Conservation (phyloP, 2,797 vertebrate genomes). For the Emydoidea blandingii region DNA sequence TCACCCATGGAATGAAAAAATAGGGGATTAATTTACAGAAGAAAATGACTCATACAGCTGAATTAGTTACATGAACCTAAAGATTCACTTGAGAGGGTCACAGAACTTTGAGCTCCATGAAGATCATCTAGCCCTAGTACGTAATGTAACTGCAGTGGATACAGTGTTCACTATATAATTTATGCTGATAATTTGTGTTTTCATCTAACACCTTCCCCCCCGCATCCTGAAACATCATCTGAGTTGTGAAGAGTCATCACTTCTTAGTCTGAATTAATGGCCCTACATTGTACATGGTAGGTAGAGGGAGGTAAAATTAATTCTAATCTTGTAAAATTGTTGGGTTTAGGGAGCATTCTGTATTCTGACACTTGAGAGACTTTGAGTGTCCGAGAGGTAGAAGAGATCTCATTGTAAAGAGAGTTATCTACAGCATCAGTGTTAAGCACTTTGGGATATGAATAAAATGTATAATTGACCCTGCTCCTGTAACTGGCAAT, state of each 20-base stretch:
- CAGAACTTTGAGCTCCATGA: neutral
- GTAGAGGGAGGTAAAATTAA: neutral
- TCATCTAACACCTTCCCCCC: neutral
- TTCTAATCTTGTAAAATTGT: slow-evolving; percentile 33
- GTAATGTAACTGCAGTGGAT: neutral
- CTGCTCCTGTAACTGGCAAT: slow-evolving; percentile 17
- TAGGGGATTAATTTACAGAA: neutral
- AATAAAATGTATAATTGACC: neutral
- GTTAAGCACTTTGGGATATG: neutral
- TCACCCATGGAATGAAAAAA: neutral
- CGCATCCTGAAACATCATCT: neutral
- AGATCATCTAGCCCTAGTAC: neutral
- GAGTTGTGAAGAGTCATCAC: neutral
- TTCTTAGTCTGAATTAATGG: neutral
- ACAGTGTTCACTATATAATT: neutral
- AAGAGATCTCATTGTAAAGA: neutral
- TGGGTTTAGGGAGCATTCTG: slow-evolving; percentile 14
- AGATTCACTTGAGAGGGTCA: neutral
- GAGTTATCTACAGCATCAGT: neutral
- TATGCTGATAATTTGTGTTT: neutral
- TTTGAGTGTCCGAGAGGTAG: neutral
- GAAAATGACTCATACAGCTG: neutral
- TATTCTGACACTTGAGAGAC: neutral
- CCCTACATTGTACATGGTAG: neutral
- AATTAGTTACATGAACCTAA: neutral